phyloP scores from a whole-genome alignment of 2,888 invertebrate genomes.

The Stomorhina lunata region DNA sequence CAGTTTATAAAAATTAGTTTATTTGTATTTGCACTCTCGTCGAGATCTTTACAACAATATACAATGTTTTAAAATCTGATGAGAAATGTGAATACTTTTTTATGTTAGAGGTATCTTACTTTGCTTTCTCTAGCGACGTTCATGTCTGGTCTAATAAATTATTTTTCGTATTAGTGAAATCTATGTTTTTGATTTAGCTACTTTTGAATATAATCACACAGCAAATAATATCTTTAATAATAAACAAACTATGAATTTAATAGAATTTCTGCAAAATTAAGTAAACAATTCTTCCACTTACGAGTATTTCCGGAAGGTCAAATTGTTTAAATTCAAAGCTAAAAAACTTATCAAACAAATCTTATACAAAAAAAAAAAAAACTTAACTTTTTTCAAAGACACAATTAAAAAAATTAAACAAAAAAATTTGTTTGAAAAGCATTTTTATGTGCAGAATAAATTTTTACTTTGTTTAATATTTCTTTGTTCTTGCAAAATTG shows the following conservation, averaged over 20 bases:
- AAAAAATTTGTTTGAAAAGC: conserved; percentile 31
- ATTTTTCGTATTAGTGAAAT: no score
- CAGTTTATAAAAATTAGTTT: no score
- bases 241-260: neutral
- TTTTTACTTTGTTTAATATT: neutral
- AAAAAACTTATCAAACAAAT: neutral
- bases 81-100: no score
- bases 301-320: conserved; percentile 1
- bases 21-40: no score
- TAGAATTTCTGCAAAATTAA: conserved; percentile 10
- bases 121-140: no score
- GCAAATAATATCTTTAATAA: neutral
- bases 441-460: neutral
- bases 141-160: no score
- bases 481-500: neutral
- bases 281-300: neutral
- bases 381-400: neutral
- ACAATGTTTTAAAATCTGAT: no score
- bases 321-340: neutral
- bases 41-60: no score
- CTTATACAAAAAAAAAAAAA: neutral
- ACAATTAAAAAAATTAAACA: neutral
- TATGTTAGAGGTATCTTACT: no score
- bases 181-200: no score
- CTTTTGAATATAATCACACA: neutral